Evolutionary conservation across 2,888 invertebrate species (phyloP), one percentile per base, ranked within the genome.

Genomic region (Acrobasis repandana): DNA sequence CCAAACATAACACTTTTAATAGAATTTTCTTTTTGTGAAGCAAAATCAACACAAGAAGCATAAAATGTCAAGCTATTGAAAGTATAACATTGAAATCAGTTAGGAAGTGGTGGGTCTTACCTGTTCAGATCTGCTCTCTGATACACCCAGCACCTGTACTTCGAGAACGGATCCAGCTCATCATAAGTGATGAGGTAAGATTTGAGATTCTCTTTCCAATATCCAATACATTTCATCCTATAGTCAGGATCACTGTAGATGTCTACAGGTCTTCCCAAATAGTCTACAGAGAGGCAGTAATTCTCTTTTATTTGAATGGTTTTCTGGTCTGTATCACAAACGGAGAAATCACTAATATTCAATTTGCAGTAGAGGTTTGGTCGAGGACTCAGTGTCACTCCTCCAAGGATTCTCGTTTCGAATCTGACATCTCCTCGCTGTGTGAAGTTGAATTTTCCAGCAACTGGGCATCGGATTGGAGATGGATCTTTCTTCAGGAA

Each of bases 91-190:
- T 28, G 0, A 8, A 28, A 28, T 28, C 6, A 6, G 28, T 20
- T 20, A 20, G 2, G 8, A 28, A 5, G 28, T 28, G 4, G 28
- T 28, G 28, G 8, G 15, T 28, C 49, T 47, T 91, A 74, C 99
- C 95, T 82, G 79, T 98, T 98, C 69, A 98, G 93, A 93, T 98
- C 98, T 56, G 98, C 96, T 75, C 99, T 93, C 84, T 99, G 98
- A 86, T 98, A 99, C 49, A 98, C 98, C 99, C 99, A 99, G 83
- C 99, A 99, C 74, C 98, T 95, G 83, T 98, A 99, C 82, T 96
- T 97, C 3, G 98, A 98, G 76, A 97, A 96, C 0, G 99, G 97
- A 93, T 99, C 99, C 74, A 98, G 93, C 80, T 98, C 98, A 82
- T 99, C 99, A 83, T 96, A 98, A 0, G 99, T 99, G 61, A 99